phyloP scores from a whole-genome alignment of 2,113 vertebrate species.

The Pseudois nayaur region DNA sequence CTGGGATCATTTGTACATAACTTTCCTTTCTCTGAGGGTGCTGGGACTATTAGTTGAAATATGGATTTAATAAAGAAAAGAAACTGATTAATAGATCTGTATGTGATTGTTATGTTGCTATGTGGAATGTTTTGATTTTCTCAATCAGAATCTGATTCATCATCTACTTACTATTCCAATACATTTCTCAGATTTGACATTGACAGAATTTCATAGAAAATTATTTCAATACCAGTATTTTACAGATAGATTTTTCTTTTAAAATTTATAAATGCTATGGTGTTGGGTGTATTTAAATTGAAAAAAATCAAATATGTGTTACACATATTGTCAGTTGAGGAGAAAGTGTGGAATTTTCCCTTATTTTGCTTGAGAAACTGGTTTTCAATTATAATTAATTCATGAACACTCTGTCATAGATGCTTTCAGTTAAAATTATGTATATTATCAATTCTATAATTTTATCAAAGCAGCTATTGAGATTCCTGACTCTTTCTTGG shows the following conservation, averaged over 20 bases:
- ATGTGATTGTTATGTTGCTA: conserved; percentile 18
- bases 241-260: neutral
- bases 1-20: conserved; percentile 82
- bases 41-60: conserved; percentile 73
- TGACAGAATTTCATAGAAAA: neutral
- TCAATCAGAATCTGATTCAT: conserved; percentile 12
- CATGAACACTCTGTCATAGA: neutral
- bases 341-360: neutral
- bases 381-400: neutral
- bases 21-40: conserved; percentile 70
- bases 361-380: neutral
- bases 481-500: neutral
- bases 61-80: conserved; percentile 69
- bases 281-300: neutral
- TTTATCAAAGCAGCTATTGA: neutral
- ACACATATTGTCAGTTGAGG: neutral
- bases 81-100: conserved; percentile 56
- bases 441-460: neutral
- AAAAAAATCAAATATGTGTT: neutral
- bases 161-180: neutral
- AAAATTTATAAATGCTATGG: neutral
- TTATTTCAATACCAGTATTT: neutral
- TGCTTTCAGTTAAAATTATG: neutral
- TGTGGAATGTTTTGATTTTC: conserved; percentile 28
- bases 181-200: neutral